Base-by-base conservation (phyloP, 2,888 invertebrate species). In the Acholoe squamosa region DNA sequence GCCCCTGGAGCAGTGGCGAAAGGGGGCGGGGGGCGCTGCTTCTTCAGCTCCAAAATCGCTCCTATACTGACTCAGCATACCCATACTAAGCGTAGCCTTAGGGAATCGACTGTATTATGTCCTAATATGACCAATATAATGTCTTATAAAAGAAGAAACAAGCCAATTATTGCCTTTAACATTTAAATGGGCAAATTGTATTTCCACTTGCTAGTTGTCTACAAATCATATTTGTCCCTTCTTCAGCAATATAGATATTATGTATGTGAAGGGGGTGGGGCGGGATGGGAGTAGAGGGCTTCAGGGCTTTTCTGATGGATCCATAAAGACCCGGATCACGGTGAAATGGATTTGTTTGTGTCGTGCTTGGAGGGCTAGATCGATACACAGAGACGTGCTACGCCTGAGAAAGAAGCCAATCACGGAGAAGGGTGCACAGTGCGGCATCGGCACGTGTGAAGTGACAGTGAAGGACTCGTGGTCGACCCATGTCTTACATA, bases 331-430 rank as follows among this genome's bases (percentile, higher is more conserved):
- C 76, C 10, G 76, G 76, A 14, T 31, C 28, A 76, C 3, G 76
- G 76, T 5, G 31, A 25, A 76, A 76, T 76, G 76, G 76, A 76
- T 76, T 76, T 76, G 76, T 76, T 76, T 76, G 76, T 25, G 76
- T 61, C 61, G 3, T 61, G 61, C n/a, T 19, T 61, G n/a, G 61
- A 61, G n/a, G 61, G 61, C 61, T n/a, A 19, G 61, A 61, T 61
- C 61, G 1, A 61, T 61, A 61, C 61, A 61, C 61, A 61, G 19
- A n/a, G n/a, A 61, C 61, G 61, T 61, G 61, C 7, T 3, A 61
- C 61, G 61, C 61, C 19, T 61, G 61, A 61, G 61, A 61, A 7
- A 14, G 61, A 61, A 61, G 22, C 61, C 61, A 61, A 61, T n/a
- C n/a, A n/a, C 5, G 22, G 61, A 14, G 61, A n/a, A 14, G 61